Percentiles rank a stretch among this genome's conserved stretches.
These are phyloP conservation scores for Eudasyphora cyanicolor DNA, from an alignment of 2,888 invertebrate genomes.

Conservation along the genomic window DNA sequence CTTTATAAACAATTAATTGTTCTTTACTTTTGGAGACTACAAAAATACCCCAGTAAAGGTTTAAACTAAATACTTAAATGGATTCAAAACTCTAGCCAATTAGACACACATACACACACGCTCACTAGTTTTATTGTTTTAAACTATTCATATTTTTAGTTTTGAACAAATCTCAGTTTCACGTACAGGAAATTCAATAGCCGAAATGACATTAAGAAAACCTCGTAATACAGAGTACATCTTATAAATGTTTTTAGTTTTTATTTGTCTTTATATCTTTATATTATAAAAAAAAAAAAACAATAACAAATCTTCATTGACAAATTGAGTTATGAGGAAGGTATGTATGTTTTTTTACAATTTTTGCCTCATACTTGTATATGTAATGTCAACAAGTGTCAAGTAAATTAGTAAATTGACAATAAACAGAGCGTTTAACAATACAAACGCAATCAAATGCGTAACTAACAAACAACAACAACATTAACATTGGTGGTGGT, in stretches of 20 bases:
- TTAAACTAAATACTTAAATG: conserved; percentile 40
- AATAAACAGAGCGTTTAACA: conserved; percentile 49
- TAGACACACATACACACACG: not conserved
- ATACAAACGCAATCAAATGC: not conserved
- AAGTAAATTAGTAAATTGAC: conserved; percentile 51
- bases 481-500: not conserved
- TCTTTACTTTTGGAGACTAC: not conserved
- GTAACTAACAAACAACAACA: not conserved
- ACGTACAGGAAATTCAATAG: not conserved
- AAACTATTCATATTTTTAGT: too few relatives aligned
- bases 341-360: too few relatives aligned
- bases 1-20: conserved; percentile 53
- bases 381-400: conserved; percentile 54
- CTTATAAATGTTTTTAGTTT: not conserved
- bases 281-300: too few relatives aligned
- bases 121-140: too few relatives aligned
- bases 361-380: not conserved
- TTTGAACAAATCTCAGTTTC: not conserved
- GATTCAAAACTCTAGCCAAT: not conserved
- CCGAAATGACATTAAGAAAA: not conserved
- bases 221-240: not conserved
- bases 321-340: conserved; percentile 12
- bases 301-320: conserved; percentile 26
- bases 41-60: not conserved
- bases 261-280: too few relatives aligned